phyloP scores from a whole-genome alignment of 2,797 vertebrate species.

The Cheracebus regulus region DNA sequence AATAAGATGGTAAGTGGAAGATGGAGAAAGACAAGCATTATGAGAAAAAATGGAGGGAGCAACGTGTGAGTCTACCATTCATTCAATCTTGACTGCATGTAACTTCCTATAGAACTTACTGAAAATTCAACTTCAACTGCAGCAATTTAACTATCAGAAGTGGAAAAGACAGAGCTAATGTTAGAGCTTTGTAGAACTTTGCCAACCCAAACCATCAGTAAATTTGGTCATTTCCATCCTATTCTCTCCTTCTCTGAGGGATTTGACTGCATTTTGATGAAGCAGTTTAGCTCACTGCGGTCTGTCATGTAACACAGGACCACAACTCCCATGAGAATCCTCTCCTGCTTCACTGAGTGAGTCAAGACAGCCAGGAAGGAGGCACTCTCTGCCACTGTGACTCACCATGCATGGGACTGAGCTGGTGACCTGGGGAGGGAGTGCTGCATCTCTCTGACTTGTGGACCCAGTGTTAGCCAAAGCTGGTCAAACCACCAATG shows the following conservation, averaged over 20 bases:
- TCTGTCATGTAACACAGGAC: constrained; percentile 61
- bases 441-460: constrained; percentile 38
- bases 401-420: constrained; percentile 69
- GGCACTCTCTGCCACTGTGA: constrained; percentile 56
- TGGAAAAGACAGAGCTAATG: constrained; percentile 58
- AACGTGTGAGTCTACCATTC: not conserved
- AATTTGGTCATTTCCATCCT: constrained; percentile 71
- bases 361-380: constrained; percentile 78
- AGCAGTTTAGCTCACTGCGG: constrained; percentile 69
- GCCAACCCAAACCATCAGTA: constrained; percentile 64
- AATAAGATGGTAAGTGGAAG: not conserved
- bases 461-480: constrained; percentile 59
- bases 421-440: constrained; percentile 14
- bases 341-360: constrained; percentile 65
- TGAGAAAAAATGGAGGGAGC: not conserved
- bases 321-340: constrained; percentile 57
- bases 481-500: constrained; percentile 70
- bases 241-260: constrained; percentile 64
- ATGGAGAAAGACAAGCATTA: not conserved
- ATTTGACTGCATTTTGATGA: constrained; percentile 74
- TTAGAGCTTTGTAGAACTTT: constrained; percentile 48
- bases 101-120: constrained; percentile 9
- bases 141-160: constrained; percentile 19
- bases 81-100: not conserved
- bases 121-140: not conserved